Conservation (phyloP, 2,797 vertebrate species). For the Lithobates sylvaticus region DNA sequence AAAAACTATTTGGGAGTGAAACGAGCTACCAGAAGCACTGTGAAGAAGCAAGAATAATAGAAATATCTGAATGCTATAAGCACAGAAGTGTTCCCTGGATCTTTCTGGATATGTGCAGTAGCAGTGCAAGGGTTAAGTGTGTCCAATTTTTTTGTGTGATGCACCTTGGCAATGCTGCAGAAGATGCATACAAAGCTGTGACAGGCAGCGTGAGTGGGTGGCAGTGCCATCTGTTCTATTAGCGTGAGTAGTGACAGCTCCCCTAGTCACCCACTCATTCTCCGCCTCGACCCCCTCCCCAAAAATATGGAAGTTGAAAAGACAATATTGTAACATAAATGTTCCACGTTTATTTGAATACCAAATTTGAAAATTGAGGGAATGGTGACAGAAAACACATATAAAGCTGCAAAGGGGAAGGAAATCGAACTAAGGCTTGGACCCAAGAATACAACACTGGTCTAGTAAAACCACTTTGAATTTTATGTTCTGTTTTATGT, state of each 20-base stretch:
- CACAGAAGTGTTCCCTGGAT: not conserved
- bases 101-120: not conserved
- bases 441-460: too few relatives aligned
- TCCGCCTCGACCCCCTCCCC: not conserved
- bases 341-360: not conserved
- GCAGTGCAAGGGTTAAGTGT: not conserved
- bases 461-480: too few relatives aligned
- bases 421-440: too few relatives aligned
- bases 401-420: too few relatives aligned
- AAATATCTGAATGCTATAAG: not conserved
- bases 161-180: constrained; percentile 29
- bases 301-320: constrained; percentile 5
- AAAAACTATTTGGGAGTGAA: not conserved
- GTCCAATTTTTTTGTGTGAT: constrained; percentile 22
- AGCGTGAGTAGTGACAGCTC: constrained; percentile 28
- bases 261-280: not conserved
- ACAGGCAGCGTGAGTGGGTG: constrained; percentile 46
- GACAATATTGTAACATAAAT: not conserved
- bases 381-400: not conserved
- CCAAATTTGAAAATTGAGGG: not conserved
- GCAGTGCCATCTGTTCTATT: constrained; percentile 54
- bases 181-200: constrained; percentile 21
- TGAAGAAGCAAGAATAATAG: not conserved
- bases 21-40: not conserved
- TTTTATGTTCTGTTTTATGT: too few relatives aligned